Evolutionary conservation across 23 tunicate genomes (phyloP).

Genomic region (Oikopleura vanhoeffeni): DNA sequence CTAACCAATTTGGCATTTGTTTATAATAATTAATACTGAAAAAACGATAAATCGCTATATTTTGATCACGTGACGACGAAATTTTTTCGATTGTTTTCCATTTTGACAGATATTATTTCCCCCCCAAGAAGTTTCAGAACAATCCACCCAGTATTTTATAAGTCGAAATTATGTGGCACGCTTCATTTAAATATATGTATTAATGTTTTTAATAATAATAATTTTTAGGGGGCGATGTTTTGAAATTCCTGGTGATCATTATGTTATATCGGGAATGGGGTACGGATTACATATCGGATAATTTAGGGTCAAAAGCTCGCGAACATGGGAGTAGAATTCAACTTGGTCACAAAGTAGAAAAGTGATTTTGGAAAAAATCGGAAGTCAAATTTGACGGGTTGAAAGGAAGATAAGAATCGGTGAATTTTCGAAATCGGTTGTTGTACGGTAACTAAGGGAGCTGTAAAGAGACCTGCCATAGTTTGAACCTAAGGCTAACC

Average conservation of each 20-base stretch:
- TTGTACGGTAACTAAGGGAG: constrained; percentile 74
- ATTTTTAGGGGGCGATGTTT: constrained; percentile 85
- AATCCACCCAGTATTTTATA: too few species aligned
- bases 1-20: too few species aligned
- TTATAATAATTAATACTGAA: too few species aligned
- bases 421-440: constrained; percentile 38
- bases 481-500: constrained; percentile 69
- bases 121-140: too few species aligned
- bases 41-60: too few species aligned
- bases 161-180: too few species aligned
- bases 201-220: too few species aligned
- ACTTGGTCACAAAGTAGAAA: not conserved
- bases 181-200: too few species aligned
- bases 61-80: too few species aligned
- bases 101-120: too few species aligned
- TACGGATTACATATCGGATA: constrained; percentile 2
- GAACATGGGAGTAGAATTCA: not conserved
- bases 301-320: not conserved
- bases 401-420: not conserved
- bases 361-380: not conserved
- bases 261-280: constrained; percentile 57
- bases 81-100: too few species aligned
- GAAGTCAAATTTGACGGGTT: not conserved
- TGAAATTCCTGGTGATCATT: constrained; percentile 84
- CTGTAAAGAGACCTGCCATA: constrained; percentile 34